Percentiles rank a stretch among this genome's conserved stretches.
phyloP scores from a whole-genome alignment of 1,140 invertebrate genomes.

The Trypoxylus dichotomus region DNA sequence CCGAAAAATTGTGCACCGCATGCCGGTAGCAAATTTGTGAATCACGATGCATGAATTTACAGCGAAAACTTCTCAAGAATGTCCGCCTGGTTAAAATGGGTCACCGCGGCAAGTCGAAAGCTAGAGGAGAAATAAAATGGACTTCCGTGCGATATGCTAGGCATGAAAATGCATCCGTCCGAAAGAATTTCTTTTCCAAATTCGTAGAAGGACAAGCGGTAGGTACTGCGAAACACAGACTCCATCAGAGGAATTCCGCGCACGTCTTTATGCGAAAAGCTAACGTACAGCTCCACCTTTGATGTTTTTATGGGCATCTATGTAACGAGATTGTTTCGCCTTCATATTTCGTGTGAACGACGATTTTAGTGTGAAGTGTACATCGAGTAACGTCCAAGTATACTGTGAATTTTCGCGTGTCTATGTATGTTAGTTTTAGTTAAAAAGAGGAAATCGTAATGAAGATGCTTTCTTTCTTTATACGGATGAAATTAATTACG shows the following conservation, averaged over 20 bases:
- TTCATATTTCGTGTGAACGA: too few relatives aligned
- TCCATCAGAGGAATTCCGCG: neutral
- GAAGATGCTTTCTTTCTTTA: too few relatives aligned
- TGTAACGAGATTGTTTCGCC: neutral
- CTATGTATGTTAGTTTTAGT: too few relatives aligned
- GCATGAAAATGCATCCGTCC: neutral
- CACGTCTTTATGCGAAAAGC: slow-evolving; percentile 15
- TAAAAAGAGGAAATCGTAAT: too few relatives aligned
- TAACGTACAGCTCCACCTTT: neutral
- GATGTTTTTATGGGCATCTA: neutral
- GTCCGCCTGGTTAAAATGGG: neutral
- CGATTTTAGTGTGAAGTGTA: too few relatives aligned
- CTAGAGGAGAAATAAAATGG: neutral
- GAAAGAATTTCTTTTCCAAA: slow-evolving; percentile 18
- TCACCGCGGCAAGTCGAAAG: neutral
- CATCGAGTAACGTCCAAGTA: too few relatives aligned
- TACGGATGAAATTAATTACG: too few relatives aligned
- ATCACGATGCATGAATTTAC: slow-evolving; percentile 2
- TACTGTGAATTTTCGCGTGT: too few relatives aligned
- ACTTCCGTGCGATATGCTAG: neutral
- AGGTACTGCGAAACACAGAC: neutral
- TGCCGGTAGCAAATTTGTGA: neutral
- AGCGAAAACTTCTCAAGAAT: neutral
- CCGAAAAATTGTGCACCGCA: neutral
- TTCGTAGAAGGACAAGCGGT: slow-evolving; percentile 1